Conservation (phyloP, 2,113 vertebrate genomes). For the Leucoraja erinaceus region DNA sequence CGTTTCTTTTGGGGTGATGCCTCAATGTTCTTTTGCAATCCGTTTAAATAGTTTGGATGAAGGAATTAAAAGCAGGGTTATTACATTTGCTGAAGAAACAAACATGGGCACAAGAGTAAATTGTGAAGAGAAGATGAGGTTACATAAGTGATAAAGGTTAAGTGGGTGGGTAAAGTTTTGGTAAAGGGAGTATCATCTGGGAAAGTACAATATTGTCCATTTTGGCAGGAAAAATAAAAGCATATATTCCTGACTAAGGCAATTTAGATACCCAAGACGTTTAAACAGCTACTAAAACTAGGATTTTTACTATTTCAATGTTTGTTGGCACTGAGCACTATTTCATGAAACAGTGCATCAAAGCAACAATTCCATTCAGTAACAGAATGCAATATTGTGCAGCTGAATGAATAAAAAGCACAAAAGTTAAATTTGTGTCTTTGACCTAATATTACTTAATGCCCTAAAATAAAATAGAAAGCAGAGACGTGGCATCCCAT, state of each 20-base stretch:
- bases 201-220: too few species aligned
- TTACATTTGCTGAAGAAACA: too few species aligned
- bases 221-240: too few species aligned
- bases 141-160: too few species aligned
- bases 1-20: too few species aligned
- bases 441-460: neutral
- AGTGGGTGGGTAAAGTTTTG: too few species aligned
- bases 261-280: neutral
- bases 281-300: neutral
- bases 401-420: slow-evolving; percentile 1
- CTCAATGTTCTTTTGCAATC: too few species aligned
- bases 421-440: slow-evolving; percentile 20
- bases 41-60: too few species aligned
- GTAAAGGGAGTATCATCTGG: too few species aligned
- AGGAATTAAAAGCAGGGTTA: too few species aligned
- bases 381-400: neutral
- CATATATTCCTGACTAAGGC: neutral
- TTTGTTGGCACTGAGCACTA: neutral
- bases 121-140: too few species aligned
- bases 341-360: neutral
- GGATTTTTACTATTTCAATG: neutral
- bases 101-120: too few species aligned
- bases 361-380: neutral
- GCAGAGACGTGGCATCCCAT: neutral
- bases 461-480: neutral